Base-by-base conservation (phyloP, 2,797 vertebrate species). In the Yasuhikotakia modesta region DNA sequence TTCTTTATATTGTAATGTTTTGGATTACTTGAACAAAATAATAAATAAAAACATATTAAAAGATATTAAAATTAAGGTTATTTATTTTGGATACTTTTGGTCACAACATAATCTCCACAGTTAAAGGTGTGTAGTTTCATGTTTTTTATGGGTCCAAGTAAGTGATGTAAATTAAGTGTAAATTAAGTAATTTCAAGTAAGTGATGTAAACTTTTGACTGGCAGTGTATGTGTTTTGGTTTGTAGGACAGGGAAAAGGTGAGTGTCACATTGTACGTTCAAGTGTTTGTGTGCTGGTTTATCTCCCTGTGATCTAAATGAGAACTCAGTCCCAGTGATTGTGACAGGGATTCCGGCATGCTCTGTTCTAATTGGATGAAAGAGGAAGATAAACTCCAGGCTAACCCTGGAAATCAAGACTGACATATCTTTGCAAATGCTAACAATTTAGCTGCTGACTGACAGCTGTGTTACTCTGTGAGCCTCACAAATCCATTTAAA, bases 291-390 rank as follows among this genome's bases (percentile, higher is more conserved):
- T 91, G 91, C 90, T 89, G 87, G 69, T 88, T 89, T 93, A 93
- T 93, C 24, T 43, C 39, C 39, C 39, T 27, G 27, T 27, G 27
- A 27, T 27, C 48, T 50, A 50, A 35, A 63, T 63, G 60, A 63
- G 60, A 91, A 90, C 95, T 97, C 94, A 91, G 93, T 88, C 83
- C 86, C 89, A 90, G 91, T 90, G 94, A 94, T 93, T 94, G 86
- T 85, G 82, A 86, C 68, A 35, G 39, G 57, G 76, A 78, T 80
- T 66, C 71, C 22, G 66, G 79, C 79, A 52, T 73, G 52, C 76
- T 68, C 86, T 90, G 86, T 90, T 85, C 85, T 92, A 93, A 93
- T 93, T 91, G 90, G 87, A 92, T 90, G 87, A 91, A 90, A 90
- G 87, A 84, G 85, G 82, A 84, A 89, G 90, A 89, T 89, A 87